Evolutionary conservation across 2,113 vertebrate species (phyloP).

Genomic region (Pavo muticus): DNA sequence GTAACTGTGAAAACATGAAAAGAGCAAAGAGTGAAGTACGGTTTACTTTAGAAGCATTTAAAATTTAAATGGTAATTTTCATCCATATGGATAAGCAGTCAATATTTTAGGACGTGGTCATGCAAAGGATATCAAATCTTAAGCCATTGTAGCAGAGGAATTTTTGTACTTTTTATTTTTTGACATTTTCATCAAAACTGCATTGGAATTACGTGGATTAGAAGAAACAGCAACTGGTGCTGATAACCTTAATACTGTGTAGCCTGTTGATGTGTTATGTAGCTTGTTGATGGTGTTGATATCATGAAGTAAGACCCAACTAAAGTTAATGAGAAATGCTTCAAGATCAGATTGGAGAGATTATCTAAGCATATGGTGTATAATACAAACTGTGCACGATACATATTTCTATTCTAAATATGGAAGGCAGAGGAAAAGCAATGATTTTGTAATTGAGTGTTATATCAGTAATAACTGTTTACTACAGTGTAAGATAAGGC

Average conservation of each 20-base stretch:
- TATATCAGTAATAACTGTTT: neutral
- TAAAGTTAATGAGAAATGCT: conserved; percentile 20
- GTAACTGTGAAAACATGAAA: conserved; percentile 38
- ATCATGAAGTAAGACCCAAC: conserved; percentile 19
- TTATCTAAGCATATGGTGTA: conserved; percentile 30
- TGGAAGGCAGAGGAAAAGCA: neutral
- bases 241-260: conserved; percentile 53
- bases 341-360: conserved; percentile 51
- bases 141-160: neutral
- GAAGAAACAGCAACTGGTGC: conserved; percentile 31
- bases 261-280: conserved; percentile 14
- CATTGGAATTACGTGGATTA: neutral
- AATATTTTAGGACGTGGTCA: conserved; percentile 16
- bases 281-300: conserved; percentile 35
- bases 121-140: neutral
- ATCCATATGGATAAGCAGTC: conserved; percentile 31
- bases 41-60: conserved; percentile 53
- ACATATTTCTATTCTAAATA: neutral
- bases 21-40: conserved; percentile 37
- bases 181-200: conserved; percentile 36
- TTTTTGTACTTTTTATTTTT: neutral
- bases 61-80: conserved; percentile 36
- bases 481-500: neutral
- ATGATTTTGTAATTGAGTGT: neutral
- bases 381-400: neutral